Evolutionary conservation across 1,140 invertebrate species (phyloP).

Genomic region (Heterodera schachtii): DNA sequence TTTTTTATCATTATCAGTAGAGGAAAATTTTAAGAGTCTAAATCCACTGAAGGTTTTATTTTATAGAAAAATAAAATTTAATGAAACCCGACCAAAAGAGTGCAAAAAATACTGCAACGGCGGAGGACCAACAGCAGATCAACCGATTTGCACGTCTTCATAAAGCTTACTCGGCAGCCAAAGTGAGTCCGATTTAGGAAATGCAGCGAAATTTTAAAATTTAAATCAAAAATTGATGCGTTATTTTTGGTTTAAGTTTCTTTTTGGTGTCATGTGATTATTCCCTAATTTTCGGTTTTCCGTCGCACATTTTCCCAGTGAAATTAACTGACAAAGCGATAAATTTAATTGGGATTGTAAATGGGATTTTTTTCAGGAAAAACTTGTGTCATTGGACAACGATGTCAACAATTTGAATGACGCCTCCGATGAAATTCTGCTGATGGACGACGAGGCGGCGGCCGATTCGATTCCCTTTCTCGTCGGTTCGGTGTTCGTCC

Average conservation of each 20-base stretch:
- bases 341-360: too few species aligned
- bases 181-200: conserved; percentile 20
- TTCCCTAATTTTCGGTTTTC: too few species aligned
- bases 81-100: not conserved
- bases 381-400: conserved; percentile 29
- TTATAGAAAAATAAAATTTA: too few species aligned
- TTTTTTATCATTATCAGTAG: too few species aligned
- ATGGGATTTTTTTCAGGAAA: conserved; percentile 39
- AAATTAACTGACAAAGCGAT: too few species aligned
- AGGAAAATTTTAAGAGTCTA: too few species aligned
- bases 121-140: conserved; percentile 45
- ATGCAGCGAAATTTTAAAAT: not conserved
- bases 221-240: too few species aligned
- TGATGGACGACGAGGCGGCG: conserved; percentile 36
- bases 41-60: not conserved
- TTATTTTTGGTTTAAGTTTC: too few species aligned
- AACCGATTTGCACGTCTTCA: conserved; percentile 46
- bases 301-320: too few species aligned
- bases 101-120: conserved; percentile 36
- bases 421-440: conserved; percentile 41
- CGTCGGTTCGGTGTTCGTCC: conserved; percentile 67
- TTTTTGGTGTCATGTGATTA: too few species aligned
- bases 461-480: conserved; percentile 34
- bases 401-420: conserved; percentile 40
- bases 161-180: conserved; percentile 36